Base-by-base conservation (phyloP, 2,113 vertebrate species). In the Eupsittula cactorum region DNA sequence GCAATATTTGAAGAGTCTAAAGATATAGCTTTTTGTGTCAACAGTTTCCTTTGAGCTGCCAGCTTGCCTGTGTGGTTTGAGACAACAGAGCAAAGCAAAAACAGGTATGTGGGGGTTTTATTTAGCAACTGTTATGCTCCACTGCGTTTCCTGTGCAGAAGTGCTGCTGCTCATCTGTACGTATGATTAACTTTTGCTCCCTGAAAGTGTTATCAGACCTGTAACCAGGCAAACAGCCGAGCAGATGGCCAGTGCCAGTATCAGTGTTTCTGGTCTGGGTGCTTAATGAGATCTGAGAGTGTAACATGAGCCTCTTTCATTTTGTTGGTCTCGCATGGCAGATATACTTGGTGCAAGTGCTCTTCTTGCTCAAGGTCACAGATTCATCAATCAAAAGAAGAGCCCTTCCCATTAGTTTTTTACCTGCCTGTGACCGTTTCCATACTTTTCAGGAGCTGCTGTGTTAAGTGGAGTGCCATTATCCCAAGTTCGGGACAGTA, bases 261-360 rank as follows among this genome's bases (percentile, higher is more conserved):
- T 96, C 57, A 12, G 89, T 76, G 94, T 96, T 94, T 89, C 95
- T 92, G 92, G 80, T 80, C 88, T 62, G 93, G 82, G 92, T 80
- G 83, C 77, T 82, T 95, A 96, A 96, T 90, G 93, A 96, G 95
- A 97, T 95, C 91, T 94, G 92, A 96, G 95, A 90, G 93, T 92
- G 94, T 82, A 95, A 96, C 41, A 29, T 25, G 94, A 97, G 82
- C 81, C 64, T 91, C 90, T 94, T 82, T 94, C 95, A 94, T 96
- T 96, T 89, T 90, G 87, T 85, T 75, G 78, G 90, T 93, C 97
- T 97, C 39, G 3, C 86, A 67, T 88, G 81, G 94, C 92, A 93
- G 88, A 95, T 96, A 91, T 25, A 84, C 73, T 89, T 76, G 29
- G 35, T 92, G 93, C 88, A 81, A 96, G 76, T 75, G 90, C 82